A percentile compares a stretch with the other conserved stretches of the same genome.
Evolutionary conservation across 2,113 vertebrate species (phyloP).

Genomic region (Bos javanicus): DNA sequence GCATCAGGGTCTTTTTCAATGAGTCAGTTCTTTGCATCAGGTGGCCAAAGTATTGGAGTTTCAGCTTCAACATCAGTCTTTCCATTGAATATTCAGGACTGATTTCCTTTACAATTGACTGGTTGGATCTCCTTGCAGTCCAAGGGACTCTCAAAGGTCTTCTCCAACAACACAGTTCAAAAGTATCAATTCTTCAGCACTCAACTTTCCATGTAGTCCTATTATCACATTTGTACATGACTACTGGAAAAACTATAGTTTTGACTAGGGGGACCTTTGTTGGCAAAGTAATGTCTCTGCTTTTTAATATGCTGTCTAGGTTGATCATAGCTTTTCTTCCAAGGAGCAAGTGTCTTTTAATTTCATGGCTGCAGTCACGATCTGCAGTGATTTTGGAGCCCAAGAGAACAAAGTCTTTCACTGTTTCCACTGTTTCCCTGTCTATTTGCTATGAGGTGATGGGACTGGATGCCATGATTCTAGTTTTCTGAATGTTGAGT

Average conservation of each 20-base stretch:
- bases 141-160: background rate
- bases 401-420: background rate
- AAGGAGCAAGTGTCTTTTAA: background rate
- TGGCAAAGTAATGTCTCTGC: background rate
- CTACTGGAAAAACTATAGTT: background rate
- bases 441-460: background rate
- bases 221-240: background rate
- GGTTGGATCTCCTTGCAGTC: background rate
- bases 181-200: background rate
- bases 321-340: background rate
- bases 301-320: background rate
- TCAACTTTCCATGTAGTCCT: background rate
- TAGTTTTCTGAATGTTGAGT: background rate
- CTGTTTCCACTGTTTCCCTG: background rate
- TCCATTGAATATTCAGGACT: background rate
- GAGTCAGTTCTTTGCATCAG: background rate
- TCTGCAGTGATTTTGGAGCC: background rate
- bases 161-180: background rate
- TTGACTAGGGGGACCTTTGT: background rate
- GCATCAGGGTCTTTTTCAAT: background rate
- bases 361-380: background rate
- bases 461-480: background rate
- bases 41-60: background rate
- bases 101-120: background rate
- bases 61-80: background rate